Evolutionary conservation across 2,888 invertebrate species (phyloP), one percentile per base, ranked within the genome.

Genomic region (Anagyrus pseudococci): DNA sequence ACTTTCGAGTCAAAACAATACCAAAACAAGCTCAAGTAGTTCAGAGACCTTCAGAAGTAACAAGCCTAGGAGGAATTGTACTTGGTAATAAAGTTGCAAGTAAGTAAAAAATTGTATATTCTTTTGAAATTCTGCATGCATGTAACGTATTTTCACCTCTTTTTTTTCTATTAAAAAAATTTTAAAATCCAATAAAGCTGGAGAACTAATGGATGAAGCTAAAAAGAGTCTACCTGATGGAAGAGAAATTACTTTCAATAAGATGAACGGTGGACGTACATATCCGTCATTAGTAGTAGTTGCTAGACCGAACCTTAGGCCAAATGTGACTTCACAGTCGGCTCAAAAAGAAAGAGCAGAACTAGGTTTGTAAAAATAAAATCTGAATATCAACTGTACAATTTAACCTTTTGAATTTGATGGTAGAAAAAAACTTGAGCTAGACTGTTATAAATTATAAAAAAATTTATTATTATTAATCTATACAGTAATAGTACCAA

Each of bases 251-350:
- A 87, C 90, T 0, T 90, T 91, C 73, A 90, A 89, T 75, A 92
- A 92, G 77, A 79, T 91, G 58, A 89, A 89, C 82, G 89, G 87
- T 80, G 90, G 92, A 41, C 91, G 93, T 79, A 94, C 93, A 0
- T 94, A 90, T 81, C 94, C 94, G 0, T 94, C 94, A 0, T 82
- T 94, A 53, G 92, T 94, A 29, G 93, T 94, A 0, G 87, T 91
- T 20, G 93, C 93, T 0, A 86, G 92, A 29, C 93, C 93, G 0
- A 89, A 89, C 82, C 84, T 94, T 0, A 87, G 88, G 58, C 85
- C 88, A 76, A 90, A 91, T 67, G 74, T 81, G 6, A 65, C 77
- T 1, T 70, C 77, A 19, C 73, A 76, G 62, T 61, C 76, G 40
- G 70, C 77, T 1, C 78, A 77, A 44, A 77, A 80, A 48, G 81